Evolutionary conservation across 2,113 vertebrate genomes (phyloP), one percentile per base, ranked within the genome.

Genomic region (Phainopepla nitens): DNA sequence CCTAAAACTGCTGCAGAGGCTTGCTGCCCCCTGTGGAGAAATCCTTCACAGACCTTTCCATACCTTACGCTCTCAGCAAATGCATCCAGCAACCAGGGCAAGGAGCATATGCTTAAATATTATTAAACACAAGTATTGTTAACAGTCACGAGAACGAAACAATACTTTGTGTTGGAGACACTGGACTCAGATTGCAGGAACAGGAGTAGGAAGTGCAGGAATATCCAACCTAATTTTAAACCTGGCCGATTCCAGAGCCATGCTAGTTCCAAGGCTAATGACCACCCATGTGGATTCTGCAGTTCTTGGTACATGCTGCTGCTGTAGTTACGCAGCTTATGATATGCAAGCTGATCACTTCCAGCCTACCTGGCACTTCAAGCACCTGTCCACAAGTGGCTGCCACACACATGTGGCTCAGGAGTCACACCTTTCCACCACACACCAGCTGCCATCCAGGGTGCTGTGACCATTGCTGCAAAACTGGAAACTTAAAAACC

Each of bases 1-100:
- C 8, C 57, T 36, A 23, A 35, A 47, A 82, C 23, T 66, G 66
- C 44, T 25, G 54, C 93, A 91, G 93, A 73, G 36, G 47, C 81
- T 68, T 95, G 93, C 95, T 96, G 96, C 94, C 94, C 95, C 91
- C 96, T 94, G 89, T 35, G 65, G 95, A 95, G 70, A 94, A 89
- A 70, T 2, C 24, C 50, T 50, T 76, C 77, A 60, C 51, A 87
- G 66, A 54, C 21, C 64, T 65, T 65, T 19, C 25, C 27, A 11
- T 4, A 66, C n/a, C 31, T 39, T 25, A 77, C 5, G 19, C 13
- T 35, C 49, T 28, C 6, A 3, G 39, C 35, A 93, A 84, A 79
- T 23, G 45, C 7, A 64, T 11, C 42, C 68, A 75, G 50, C 29
- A 35, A 29, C 17, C 65, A 56, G n/a, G 28, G 68, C 47, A 47